Base-by-base conservation (phyloP, 30 jellyfish, hydroid and myxozoan species). In the Pelagia noctiluca region DNA sequence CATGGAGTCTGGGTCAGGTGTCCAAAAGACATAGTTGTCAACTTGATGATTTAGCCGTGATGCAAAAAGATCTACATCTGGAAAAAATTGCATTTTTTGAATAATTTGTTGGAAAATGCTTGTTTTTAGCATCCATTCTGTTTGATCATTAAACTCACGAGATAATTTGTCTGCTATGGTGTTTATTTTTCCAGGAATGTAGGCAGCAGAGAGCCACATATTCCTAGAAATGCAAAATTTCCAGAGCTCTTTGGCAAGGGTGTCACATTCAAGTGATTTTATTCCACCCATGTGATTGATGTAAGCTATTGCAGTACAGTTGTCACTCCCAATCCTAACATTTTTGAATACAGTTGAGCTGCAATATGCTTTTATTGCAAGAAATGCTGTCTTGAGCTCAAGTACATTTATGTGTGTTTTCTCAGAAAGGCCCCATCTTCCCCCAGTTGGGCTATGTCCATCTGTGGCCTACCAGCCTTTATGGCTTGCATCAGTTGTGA, bases 401-500 rank as follows among this genome's bases (percentile, higher is more conserved):
- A 60, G 47, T 30, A 50, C 1, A 31, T 75, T 57, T 28, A 75
- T 75, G 31, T 71, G 84, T 2, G 38, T 50, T 16, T 31, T 71
- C 47, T 71, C 84, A 18, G 71, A 42, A 49, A 63, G 69, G 50
- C 24, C 50, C 84, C 84, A 71, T 24, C 33, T 63, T 10, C 87
- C 64, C 16, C 83, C 70, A 36, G 47, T 78, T 32, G 83, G 75
- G 63, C 26, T 63, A 22, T 25, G 25, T 10, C 82, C 82, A 31
- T 42, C 75, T 36, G 71, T 47, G 48, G 83, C 82, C 48, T 83
- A 82, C 89, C 89, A 78, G 79, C 89, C 89, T 12, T 25, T 60
- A 18, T 1, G 53, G 66, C 54, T 42, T 30, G 89, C 82, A 78
- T 78, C 83, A 0, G 71, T 60, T 28, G 35, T 36, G 26, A 78